Evolutionary conservation across 2,888 invertebrate genomes (phyloP), one percentile per base, ranked within the genome.

Genomic region (Deilephila elpenor): DNA sequence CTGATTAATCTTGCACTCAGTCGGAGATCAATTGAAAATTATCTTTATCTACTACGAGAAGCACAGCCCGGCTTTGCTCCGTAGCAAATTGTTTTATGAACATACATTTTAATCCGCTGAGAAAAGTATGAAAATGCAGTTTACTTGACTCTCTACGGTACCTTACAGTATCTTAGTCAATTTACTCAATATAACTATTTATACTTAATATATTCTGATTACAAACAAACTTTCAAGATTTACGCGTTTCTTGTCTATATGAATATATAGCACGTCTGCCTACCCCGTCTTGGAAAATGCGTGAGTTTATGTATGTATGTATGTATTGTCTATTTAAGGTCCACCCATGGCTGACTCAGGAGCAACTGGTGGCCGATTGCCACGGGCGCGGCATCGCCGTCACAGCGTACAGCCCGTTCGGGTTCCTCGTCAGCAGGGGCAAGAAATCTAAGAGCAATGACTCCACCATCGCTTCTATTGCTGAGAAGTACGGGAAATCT

Each of bases 391-490:
- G 93, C 8, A 95, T 98, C 37, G 92, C 95, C 0, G 89, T 98
- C 73, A 97, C 95, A 87, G 97, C 95, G 0, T 98, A 97, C 89
- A 96, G 97, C 78, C 98, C 98, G 0, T 95, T 98, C 90, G 96
- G 82, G 81, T 93, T 87, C 81, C 74, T 92, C 29, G 93, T 93
- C 0, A 80, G 88, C 3, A 82, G 92, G 32, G 81, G 82, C 0
- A 59, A 78, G 0, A 78, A 84, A 74, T 95, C 95, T 0, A 7
- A 95, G 3, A 84, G 96, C 19, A 94, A 95, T 25, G 95, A 96
- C 74, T 93, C 95, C 0, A 90, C 92, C 70, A 93, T 96, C 0
- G 86, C 91, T 0, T 89, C 89, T 53, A 95, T 97, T 71, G 96
- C 95, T 0, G 86, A 95, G 32, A 97, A 97, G 80, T 96, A 97